These are phyloP conservation scores for Setophaga kirtlandii DNA, from an alignment of 2,113 vertebrate genomes.

Conservation along the genomic window DNA sequence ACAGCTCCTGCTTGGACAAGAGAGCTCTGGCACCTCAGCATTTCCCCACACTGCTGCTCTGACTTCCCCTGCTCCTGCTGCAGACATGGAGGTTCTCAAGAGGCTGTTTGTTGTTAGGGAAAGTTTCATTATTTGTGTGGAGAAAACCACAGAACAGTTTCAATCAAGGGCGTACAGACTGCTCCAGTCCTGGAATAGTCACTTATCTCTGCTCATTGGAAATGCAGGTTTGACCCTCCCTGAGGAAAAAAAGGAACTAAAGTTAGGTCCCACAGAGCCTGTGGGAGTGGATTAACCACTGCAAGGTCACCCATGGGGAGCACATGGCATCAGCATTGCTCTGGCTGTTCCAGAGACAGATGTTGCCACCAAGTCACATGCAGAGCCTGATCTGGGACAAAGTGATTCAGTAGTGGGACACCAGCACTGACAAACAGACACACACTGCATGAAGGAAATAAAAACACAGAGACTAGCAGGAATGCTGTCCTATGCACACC, in stretches of 20 bases:
- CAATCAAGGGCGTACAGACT: accelerated
- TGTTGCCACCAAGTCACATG: accelerated
- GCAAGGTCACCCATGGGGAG: not conserved
- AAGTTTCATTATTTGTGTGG: not conserved
- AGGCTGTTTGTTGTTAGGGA: not conserved
- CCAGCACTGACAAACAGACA: not conserved
- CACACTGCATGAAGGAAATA: not conserved
- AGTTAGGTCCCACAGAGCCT: not conserved
- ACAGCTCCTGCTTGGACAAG: not conserved
- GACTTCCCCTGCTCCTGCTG: not conserved
- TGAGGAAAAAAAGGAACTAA: not conserved
- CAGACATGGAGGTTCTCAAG: accelerated
- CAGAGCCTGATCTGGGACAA: accelerated
- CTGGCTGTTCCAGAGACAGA: not conserved
- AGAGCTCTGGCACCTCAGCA: not conserved
- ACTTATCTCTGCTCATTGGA: conserved; percentile 12
- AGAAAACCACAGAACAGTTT: not conserved
- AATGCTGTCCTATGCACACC: not conserved
- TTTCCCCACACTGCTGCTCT: not conserved
- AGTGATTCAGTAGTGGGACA: accelerated
- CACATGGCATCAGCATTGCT: not conserved
- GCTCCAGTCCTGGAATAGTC: not conserved
- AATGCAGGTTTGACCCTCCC: not conserved
- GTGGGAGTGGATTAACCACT: accelerated
- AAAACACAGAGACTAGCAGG: not conserved